Base-by-base conservation (phyloP, 2,113 vertebrate genomes). In the Himantopus leucocephalus region DNA sequence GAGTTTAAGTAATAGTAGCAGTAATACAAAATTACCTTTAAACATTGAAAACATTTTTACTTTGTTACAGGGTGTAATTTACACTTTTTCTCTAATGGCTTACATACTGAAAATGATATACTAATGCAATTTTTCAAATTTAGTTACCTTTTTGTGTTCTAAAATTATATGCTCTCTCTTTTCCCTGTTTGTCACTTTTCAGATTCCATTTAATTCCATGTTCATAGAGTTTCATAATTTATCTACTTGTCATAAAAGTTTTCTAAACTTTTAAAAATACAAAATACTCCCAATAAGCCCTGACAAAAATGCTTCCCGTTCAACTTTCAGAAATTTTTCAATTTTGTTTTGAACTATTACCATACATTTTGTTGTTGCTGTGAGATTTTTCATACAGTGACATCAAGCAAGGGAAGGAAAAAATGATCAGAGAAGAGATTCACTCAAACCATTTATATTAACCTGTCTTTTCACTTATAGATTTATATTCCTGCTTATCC, bases 1-100 rank as follows among this genome's bases (percentile, higher is more conserved):
- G 99, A 99, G 98, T 99, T 99, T 99, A 98, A 98, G 99, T 99
- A 99, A 99, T 99, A 98, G 99, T 98, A 98, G 98, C 98, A 97
- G 98, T 99, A 99, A 99, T 99, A 99, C 99, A 98, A 98, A 98
- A 98, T 98, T 98, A 97, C 98, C 98, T 98, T 98, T 98, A 98
- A 98, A 98, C 98, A 98, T 98, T 98, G 98, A 98, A 98, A 98
- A 98, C 98, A 98, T 98, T 98, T 98, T 98, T 98, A 98, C 98
- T 98, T 98, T 98, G 98, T 98, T 98, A 98, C 98, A 98, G 96
- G 98, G 98, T 98, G 96, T 98, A 98, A 98, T 98, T 98, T 98
- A 97, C 97, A 98, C 98, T 98, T 98, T 98, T 94, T 91, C 97
- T 98, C 98, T 98, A 98, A 98, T 98, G 98, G 98, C 97, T 98